Conservation (phyloP, 2,888 invertebrate genomes). For the Smittia aterrima region DNA sequence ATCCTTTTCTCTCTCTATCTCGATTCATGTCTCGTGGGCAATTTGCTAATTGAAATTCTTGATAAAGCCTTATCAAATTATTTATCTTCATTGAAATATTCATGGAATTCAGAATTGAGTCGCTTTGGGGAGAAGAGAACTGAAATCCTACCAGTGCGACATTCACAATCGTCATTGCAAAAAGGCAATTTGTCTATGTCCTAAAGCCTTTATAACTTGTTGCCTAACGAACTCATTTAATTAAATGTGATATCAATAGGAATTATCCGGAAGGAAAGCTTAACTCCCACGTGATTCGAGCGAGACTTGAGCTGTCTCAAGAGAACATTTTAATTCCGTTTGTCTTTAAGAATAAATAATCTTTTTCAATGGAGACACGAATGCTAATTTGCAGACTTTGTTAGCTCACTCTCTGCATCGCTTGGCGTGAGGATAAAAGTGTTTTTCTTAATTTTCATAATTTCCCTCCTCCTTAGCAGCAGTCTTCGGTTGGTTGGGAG, state of each 20-base stretch:
- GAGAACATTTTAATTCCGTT: not conserved
- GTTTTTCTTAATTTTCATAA: not conserved
- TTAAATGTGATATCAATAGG: slow-evolving; percentile 2
- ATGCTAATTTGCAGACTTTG: not conserved
- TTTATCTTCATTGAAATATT: not conserved
- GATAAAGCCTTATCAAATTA: slow-evolving; percentile 12
- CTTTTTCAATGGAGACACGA: not conserved
- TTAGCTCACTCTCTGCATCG: not conserved
- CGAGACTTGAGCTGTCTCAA: not conserved
- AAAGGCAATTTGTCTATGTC: not conserved
- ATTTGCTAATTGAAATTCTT: slow-evolving; percentile 13
- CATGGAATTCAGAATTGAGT: not conserved
- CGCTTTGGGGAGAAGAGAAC: not conserved
- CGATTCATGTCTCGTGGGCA: too few relatives aligned
- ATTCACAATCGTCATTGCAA: not conserved
- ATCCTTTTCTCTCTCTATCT: not conserved
- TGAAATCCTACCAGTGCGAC: not conserved
- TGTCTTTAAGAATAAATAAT: not conserved
- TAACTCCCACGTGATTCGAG: not conserved
- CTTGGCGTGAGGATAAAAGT: not conserved
- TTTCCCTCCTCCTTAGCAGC: not conserved
- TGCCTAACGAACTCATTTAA: not conserved
- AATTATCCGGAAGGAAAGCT: not conserved
- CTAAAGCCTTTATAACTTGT: slow-evolving; percentile 1
- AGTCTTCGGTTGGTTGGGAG: not conserved